These are phyloP conservation scores for Sphaerophoria taeniata DNA, from an alignment of 2,888 invertebrate species.

Conservation along the genomic window DNA sequence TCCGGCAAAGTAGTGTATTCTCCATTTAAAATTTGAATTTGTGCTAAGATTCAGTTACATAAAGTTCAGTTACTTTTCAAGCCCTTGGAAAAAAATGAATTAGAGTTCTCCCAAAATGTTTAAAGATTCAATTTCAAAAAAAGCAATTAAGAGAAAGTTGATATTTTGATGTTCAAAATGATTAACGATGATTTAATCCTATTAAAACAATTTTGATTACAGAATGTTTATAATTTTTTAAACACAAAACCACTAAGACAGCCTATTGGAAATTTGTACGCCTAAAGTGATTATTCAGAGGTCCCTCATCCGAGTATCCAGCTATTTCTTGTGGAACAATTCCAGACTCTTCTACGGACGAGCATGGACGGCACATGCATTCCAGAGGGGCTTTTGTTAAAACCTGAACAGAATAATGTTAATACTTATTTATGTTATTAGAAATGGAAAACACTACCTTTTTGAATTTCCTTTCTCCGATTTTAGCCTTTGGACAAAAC, in stretches of 20 bases:
- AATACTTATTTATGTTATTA: conserved; percentile 43
- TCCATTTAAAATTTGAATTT: no score
- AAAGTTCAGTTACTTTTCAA: no score
- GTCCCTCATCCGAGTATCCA: conserved; percentile 92
- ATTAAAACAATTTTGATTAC: no score
- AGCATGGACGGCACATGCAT: conserved; percentile 97
- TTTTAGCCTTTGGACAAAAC: conserved; percentile 94
- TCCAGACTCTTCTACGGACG: conserved; percentile 93
- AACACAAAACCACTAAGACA: neutral
- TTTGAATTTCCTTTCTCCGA: conserved; percentile 92
- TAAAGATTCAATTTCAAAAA: no score
- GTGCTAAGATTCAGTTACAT: no score
- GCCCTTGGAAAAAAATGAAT: no score
- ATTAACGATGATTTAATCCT: no score
- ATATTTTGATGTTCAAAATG: no score
- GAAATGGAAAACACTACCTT: conserved; percentile 85
- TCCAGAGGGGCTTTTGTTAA: conserved; percentile 96
- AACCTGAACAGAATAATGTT: conserved; percentile 86
- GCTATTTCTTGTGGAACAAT: conserved; percentile 95
- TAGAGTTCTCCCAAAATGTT: no score
- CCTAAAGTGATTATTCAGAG: conserved; percentile 91
- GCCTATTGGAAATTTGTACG: conserved; percentile 86
- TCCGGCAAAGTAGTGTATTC: no score
- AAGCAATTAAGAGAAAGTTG: no score
- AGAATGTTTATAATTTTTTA: no score